Conservation (phyloP, 2,113 vertebrate species). For the Bambusicola thoracicus region DNA sequence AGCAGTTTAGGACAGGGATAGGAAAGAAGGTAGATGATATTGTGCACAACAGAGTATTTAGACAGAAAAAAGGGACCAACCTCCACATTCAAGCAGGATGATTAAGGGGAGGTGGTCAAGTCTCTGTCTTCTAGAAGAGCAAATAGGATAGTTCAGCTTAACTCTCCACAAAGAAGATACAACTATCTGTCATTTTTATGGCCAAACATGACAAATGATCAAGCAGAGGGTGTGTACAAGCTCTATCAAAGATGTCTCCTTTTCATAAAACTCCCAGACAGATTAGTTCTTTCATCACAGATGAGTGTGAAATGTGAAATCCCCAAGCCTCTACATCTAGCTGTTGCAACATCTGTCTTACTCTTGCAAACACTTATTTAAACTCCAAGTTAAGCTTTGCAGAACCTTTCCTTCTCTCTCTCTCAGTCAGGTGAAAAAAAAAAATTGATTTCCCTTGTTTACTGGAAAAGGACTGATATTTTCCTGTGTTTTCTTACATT, state of each 20-base stretch:
- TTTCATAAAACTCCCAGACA: neutral
- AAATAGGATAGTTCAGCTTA: neutral
- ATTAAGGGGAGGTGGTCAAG: rapidly evolving
- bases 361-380: neutral
- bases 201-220: neutral
- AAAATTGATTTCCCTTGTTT: neutral
- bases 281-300: neutral
- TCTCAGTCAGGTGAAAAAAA: neutral
- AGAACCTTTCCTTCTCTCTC: neutral
- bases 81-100: neutral
- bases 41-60: neutral
- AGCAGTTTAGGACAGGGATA: neutral
- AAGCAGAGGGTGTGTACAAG: neutral
- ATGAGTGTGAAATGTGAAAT: neutral
- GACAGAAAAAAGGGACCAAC: neutral
- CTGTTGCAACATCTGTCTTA: neutral
- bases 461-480: neutral
- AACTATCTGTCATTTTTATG: neutral
- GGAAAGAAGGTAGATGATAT: neutral
- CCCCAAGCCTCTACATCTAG: neutral
- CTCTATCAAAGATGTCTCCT: neutral
- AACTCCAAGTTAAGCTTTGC: neutral
- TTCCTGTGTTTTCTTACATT: neutral
- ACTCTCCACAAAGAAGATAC: neutral
- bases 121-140: neutral